Evolutionary conservation across 2,797 vertebrate species (phyloP), one percentile per base, ranked within the genome.

Genomic region (Diglossa cyanea): DNA sequence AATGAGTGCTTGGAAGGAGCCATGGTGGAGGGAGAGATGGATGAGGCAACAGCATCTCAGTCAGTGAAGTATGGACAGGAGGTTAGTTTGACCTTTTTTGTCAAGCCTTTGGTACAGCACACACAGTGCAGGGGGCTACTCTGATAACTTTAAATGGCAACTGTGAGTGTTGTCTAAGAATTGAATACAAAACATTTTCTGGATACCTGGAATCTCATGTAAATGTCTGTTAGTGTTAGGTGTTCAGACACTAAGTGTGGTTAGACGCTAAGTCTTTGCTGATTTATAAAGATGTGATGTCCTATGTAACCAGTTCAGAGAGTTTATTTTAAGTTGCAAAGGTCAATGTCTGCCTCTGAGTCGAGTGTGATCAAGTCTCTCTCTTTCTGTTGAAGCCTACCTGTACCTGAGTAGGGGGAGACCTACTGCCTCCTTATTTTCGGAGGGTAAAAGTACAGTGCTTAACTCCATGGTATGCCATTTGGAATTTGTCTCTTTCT

Each of bases 1-100:
- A 98, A 98, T 3, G 99, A 99, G 84, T 99, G 99, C 93, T 97
- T 99, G 82, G 99, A 99, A 98, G 99, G 99, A 8, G 99, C 99
- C 48, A 99, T 99, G 99, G 98, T 99, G 33, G 99, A 99, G 97
- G 98, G 98, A 55, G 99, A 99, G 93, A 97, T 99, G 25, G 99
- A 99, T 53, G 98, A 98, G 8, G 96, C 98, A 6, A 95, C 98
- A 77, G 97, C 98, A 4, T 98, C 98, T 88, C 98, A 97, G 80
- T 94, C 97, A 3, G 81, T 98, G 78, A 98, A 98, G 19, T 98
- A 98, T 4, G 98, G 98, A 42, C 98, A 99, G 57, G 99, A 99
- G 98, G 99, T 99, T 71, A 98, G 97, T 96, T n/a, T n/a, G 19
- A 21, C 20, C 9, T 25, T 55, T 66, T 57, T 45, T 37, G 11